Evolutionary conservation across 1,140 invertebrate genomes (phyloP), one percentile per base, ranked within the genome.

Genomic region (Telenomus remus): DNA sequence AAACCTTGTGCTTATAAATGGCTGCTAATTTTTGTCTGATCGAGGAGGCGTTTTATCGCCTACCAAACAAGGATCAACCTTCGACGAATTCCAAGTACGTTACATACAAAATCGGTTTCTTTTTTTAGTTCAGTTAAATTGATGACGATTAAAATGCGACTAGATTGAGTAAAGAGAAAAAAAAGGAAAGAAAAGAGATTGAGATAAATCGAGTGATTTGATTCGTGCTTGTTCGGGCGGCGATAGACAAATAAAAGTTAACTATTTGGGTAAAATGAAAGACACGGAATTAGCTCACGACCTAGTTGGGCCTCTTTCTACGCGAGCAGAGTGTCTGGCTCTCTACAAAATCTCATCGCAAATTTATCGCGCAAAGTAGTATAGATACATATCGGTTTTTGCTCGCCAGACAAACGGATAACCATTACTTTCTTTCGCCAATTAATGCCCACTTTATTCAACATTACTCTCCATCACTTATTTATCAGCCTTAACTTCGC

Each of bases 221-320:
- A 27, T 27, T 27, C 2, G 6, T 27, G 19, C 6, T 27, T 3
- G 1, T 27, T 27, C 6, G 19, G 1, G 6, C 6, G 1, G 19
- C 6, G 19, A 27, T 27, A 27, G 19, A 27, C 37, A 9, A 39
- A n/a, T 4, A 39, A 9, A 11, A 11, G 37, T 39, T 4, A 39
- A 11, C n/a, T 9, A 39, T 11, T 16, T 43, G 34, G 50, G 33
- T 48, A 37, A 60, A 39, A 63, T 42, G 69, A 63, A 70, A 43
- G 64, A 81, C 79, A 69, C 74, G 55, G 57, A 81, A 81, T 80
- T 81, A 81, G 80, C 74, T 76, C 78, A 64, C 72, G 80, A 80
- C 74, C 80, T 71, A 81, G 63, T 79, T 81, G 51, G 56, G 35
- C 35, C 56, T 79, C 64, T 74, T 71, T 80, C 72, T 59, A 71